These are phyloP conservation scores for Ceuthmochares aereus DNA, from an alignment of 2,113 vertebrate species.

Conservation along the genomic window DNA sequence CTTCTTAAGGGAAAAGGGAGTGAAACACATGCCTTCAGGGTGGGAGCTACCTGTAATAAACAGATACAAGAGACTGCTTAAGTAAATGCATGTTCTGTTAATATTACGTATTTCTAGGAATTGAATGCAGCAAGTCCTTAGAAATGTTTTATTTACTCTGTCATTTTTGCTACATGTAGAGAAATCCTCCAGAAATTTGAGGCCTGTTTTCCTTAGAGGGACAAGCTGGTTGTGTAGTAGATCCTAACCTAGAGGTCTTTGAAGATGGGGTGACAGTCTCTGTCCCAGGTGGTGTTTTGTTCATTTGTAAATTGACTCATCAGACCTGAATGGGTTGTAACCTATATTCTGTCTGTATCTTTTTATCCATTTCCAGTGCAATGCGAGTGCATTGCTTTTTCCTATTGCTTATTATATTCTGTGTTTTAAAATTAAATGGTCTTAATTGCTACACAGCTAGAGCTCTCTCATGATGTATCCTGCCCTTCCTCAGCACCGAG, in stretches of 20 bases:
- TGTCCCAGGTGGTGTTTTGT: neutral
- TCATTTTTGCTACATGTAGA: neutral
- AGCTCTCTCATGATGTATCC: neutral
- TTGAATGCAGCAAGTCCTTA: neutral
- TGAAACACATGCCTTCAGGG: neutral
- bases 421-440: neutral
- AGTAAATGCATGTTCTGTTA: neutral
- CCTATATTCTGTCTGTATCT: neutral
- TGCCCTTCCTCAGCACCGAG: neutral
- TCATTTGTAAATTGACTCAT: neutral
- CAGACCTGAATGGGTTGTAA: neutral
- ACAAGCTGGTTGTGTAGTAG: neutral
- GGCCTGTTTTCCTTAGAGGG: fast-evolving
- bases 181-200: neutral
- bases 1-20: neutral
- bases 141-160: neutral
- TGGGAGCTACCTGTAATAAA: neutral
- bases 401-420: neutral
- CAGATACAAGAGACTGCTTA: neutral
- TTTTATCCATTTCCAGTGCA: neutral
- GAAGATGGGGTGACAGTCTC: neutral
- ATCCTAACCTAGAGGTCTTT: neutral
- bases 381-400: neutral
- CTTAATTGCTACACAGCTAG: neutral
- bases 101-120: neutral